These are phyloP conservation scores for Hydropsyche tenuis DNA, from an alignment of 1,140 invertebrate genomes.

Conservation along the genomic window DNA sequence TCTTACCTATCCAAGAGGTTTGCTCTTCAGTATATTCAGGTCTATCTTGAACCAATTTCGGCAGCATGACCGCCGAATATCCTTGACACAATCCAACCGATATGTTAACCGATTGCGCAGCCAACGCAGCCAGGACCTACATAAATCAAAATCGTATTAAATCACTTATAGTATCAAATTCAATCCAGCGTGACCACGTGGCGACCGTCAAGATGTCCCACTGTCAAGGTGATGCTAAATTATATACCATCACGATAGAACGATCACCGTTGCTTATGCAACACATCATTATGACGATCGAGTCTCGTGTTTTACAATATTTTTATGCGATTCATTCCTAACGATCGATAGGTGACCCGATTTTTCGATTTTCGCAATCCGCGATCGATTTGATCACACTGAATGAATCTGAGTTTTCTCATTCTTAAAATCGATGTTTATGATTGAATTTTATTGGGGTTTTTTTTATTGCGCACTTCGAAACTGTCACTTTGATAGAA, in stretches of 20 bases:
- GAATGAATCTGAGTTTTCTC: too few species aligned
- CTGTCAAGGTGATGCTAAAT: slow-evolving; percentile 32
- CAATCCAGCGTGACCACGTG: neutral
- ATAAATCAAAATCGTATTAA: neutral
- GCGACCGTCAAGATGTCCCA: slow-evolving; percentile 13
- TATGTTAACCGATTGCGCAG: slow-evolving; percentile 75
- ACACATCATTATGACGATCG: neutral
- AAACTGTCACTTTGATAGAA: too few species aligned
- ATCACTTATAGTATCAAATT: neutral
- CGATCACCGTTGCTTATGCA: slow-evolving; percentile 6
- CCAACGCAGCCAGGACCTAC: slow-evolving; percentile 73
- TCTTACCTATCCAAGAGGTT: slow-evolving; percentile 74
- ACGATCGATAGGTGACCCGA: too few species aligned
- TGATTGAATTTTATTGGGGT: too few species aligned
- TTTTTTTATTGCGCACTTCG: too few species aligned
- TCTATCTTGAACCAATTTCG: slow-evolving; percentile 66
- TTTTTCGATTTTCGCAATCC: too few species aligned
- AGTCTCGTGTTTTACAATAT: too few species aligned
- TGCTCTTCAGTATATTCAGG: slow-evolving; percentile 66
- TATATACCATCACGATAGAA: neutral
- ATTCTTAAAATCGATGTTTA: too few species aligned
- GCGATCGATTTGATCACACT: too few species aligned
- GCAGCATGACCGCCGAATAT: slow-evolving; percentile 75
- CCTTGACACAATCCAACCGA: slow-evolving; percentile 77
- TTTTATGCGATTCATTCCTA: too few species aligned